Evolutionary conservation across 2,113 vertebrate genomes (phyloP).

Genomic region (Microtus pennsylvanicus): DNA sequence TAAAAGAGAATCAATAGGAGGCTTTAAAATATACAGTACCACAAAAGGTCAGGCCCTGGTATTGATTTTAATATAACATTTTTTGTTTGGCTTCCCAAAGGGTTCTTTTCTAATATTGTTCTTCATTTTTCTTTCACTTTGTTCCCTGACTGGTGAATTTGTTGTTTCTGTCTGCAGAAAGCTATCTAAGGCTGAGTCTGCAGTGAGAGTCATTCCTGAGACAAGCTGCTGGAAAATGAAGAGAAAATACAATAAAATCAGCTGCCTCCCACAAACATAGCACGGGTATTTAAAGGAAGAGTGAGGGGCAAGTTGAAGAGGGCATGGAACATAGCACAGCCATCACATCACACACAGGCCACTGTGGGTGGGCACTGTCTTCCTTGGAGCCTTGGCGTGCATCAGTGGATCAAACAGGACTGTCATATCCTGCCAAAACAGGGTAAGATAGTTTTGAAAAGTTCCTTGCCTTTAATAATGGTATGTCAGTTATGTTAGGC

Average conservation of each 20-base stretch:
- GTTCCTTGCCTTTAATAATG: no score
- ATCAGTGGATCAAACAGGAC: no score
- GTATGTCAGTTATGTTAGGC: no score
- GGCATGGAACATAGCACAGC: not conserved
- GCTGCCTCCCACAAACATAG: not conserved
- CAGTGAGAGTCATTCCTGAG: constrained; percentile 58
- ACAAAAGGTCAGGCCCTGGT: constrained; percentile 85
- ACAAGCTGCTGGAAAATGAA: constrained; percentile 57
- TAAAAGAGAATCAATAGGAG: constrained; percentile 87
- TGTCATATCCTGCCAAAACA: no score
- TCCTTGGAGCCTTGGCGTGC: not conserved
- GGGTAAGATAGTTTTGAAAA: no score
- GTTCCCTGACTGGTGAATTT: constrained; percentile 71
- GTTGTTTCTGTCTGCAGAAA: constrained; percentile 71
- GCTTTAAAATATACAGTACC: constrained; percentile 86
- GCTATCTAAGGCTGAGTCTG: constrained; percentile 64
- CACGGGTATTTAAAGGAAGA: not conserved
- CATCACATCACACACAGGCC: rapidly evolving
- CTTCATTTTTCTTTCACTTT: constrained; percentile 85
- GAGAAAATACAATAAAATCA: not conserved
- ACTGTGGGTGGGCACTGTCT: not conserved
- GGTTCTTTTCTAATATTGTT: constrained; percentile 85
- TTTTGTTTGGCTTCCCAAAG: constrained; percentile 86
- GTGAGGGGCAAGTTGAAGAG: not conserved
- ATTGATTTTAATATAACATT: constrained; percentile 88